A percentile compares a stretch with the other conserved stretches of the same genome.
phyloP scores from a whole-genome alignment of 2,113 vertebrate species.

The Platanista minor region DNA sequence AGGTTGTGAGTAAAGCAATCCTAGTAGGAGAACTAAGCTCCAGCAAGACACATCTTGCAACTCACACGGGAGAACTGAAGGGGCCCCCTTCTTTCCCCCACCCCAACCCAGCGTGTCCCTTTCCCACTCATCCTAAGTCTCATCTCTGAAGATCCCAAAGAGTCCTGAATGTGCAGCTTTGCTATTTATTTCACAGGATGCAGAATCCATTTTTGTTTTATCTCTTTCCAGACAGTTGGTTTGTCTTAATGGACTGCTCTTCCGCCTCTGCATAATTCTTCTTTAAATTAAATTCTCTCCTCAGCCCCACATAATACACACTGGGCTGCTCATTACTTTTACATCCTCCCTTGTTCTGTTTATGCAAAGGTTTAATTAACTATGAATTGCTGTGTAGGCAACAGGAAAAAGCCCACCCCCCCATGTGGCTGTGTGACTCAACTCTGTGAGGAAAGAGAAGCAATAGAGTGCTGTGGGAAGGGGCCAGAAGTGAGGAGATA shows the following conservation, averaged over 20 bases:
- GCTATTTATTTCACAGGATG: conserved; percentile 71
- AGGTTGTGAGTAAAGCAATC: neutral
- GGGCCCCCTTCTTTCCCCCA: neutral
- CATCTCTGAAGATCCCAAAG: neutral
- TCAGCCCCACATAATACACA: conserved; percentile 82
- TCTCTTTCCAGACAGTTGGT: conserved; percentile 85
- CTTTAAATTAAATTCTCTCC: conserved; percentile 86
- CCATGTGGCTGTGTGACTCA: conserved; percentile 57
- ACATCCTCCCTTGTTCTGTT: conserved; percentile 85
- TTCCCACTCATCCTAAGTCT: neutral
- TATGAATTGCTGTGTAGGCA: conserved; percentile 80
- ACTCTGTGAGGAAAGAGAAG: neutral
- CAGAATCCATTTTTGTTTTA: conserved; percentile 78
- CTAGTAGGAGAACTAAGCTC: neutral
- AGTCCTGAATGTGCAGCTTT: neutral
- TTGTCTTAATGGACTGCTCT: conserved; percentile 85
- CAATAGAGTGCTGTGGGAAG: neutral
- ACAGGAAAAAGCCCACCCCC: conserved; percentile 62
- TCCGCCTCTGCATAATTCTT: conserved; percentile 84
- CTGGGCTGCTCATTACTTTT: conserved; percentile 85
- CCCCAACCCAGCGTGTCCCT: neutral
- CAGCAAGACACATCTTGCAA: neutral
- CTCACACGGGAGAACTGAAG: neutral
- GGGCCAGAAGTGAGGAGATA: neutral
- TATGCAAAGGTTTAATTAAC: conserved; percentile 87